Base-by-base conservation (phyloP, 1,140 invertebrate species). In the Archivesica marissinica region DNA sequence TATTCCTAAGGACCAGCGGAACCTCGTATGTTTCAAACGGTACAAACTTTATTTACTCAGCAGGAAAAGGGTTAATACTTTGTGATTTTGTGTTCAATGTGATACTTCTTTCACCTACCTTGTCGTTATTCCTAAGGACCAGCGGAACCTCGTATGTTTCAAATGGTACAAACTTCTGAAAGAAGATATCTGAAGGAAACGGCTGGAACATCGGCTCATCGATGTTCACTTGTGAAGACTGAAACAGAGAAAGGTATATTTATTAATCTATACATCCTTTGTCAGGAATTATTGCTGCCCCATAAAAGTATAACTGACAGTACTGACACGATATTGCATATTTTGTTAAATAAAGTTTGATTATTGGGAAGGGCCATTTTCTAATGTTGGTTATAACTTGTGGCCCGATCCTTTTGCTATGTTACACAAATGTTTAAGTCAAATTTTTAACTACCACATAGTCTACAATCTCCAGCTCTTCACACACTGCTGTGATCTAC, bases 191-290 rank as follows among this genome's bases (percentile, higher is more conserved):
- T 70, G 94, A 94, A 41, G 94, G 94, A 85, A 92, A 94, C 82
- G 94, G 94, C 66, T 94, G 94, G 86, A 94, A 94, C 90, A 94
- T 90, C 38, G 93, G 93, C 77, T 94, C 93, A 88, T 94, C 93
- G 64, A 94, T 93, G 78, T 89, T 90, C 28, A 94, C 91, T 86
- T 91, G 88, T 17, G 92, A 93, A 85, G 92, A 90, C 93, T 94
- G 86, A 85, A 88, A 87, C 30, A 86, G 44, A 76, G 76, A 74
- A 47, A 82, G 84, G 64, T 23, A 25, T 23, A 39, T 44, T n/a
- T 41, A 38, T 75, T 64, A 20, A n/a, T 70, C 1, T 38, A n/a
- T 33, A 68, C 66, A 35, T n/a, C 15, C 15, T n/a, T 35, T 30
- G 25, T 39, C 25, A 70, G 33, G 23, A 17, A 17, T 9, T 44